phyloP scores from a whole-genome alignment of 2,888 invertebrate species.

The Phyllotreta striolata region DNA sequence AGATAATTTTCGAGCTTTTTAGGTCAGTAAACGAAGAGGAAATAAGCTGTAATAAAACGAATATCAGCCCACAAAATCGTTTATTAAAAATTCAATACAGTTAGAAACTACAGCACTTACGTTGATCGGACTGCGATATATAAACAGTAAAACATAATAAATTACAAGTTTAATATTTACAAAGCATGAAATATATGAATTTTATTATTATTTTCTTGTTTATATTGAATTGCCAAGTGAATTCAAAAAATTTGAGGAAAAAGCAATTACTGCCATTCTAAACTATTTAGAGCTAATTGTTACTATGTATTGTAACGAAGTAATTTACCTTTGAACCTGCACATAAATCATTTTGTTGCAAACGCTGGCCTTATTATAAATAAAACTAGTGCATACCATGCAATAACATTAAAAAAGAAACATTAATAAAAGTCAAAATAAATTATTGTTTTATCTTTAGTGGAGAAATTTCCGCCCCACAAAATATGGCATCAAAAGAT shows the following conservation, averaged over 20 bases:
- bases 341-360: too few relatives aligned
- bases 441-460: conserved; percentile 2
- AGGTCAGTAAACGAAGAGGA: not conserved
- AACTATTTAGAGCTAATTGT: too few relatives aligned
- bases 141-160: conserved; percentile 19
- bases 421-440: conserved; percentile 7
- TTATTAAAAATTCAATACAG: conserved; percentile 6
- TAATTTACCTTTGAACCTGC: conserved; percentile 6
- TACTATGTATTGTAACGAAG: not conserved
- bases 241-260: too few relatives aligned
- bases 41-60: conserved; percentile 19
- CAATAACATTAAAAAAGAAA: conserved; percentile 4
- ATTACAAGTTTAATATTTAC: conserved; percentile 20
- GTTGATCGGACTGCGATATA: not conserved
- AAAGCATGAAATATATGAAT: conserved; percentile 23
- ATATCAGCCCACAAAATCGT: conserved; percentile 2
- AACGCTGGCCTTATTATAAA: too few relatives aligned
- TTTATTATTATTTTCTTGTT: not conserved
- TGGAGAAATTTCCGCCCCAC: conserved; percentile 50
- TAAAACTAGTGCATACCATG: too few relatives aligned
- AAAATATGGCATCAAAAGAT: conserved; percentile 72
- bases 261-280: too few relatives aligned
- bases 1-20: too few relatives aligned
- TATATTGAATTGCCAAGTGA: too few relatives aligned
- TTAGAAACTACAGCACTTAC: conserved; percentile 5